A percentile compares a stretch with the other conserved stretches of the same genome.
phyloP scores from a whole-genome alignment of 2,888 invertebrate species.

The Platycnemis pennipes region DNA sequence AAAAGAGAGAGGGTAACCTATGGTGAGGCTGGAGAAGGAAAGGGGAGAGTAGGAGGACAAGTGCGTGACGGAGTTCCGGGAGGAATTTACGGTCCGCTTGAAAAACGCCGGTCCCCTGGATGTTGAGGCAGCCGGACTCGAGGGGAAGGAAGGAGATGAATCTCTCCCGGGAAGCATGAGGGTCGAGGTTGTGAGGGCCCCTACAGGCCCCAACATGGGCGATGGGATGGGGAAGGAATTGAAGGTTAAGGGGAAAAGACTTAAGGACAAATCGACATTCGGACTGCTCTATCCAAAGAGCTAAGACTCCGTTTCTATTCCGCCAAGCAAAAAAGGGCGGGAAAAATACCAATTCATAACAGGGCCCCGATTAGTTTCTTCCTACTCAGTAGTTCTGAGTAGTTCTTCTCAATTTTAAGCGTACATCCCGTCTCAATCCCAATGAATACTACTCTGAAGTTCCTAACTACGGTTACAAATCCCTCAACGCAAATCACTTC shows the following conservation, averaged over 20 bases:
- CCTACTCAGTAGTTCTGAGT: background rate
- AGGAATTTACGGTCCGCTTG: constrained; percentile 53
- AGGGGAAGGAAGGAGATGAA: constrained; percentile 27
- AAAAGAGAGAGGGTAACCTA: too few relatives aligned
- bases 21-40: background rate
- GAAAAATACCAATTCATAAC: background rate
- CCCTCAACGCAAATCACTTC: too few relatives aligned
- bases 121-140: constrained; percentile 18
- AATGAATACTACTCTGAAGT: too few relatives aligned
- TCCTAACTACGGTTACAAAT: too few relatives aligned
- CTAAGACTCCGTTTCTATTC: background rate
- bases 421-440: background rate
- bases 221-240: background rate
- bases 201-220: background rate
- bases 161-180: background rate
- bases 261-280: background rate
- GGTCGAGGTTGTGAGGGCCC: background rate
- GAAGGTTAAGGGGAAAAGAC: background rate
- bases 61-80: constrained; percentile 46
- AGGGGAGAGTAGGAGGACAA: background rate
- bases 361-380: background rate
- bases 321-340: background rate
- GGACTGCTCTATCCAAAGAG: background rate
- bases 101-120: constrained; percentile 49
- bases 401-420: background rate